Evolutionary conservation across 2,113 vertebrate genomes (phyloP).

Genomic region (Tichodroma muraria): DNA sequence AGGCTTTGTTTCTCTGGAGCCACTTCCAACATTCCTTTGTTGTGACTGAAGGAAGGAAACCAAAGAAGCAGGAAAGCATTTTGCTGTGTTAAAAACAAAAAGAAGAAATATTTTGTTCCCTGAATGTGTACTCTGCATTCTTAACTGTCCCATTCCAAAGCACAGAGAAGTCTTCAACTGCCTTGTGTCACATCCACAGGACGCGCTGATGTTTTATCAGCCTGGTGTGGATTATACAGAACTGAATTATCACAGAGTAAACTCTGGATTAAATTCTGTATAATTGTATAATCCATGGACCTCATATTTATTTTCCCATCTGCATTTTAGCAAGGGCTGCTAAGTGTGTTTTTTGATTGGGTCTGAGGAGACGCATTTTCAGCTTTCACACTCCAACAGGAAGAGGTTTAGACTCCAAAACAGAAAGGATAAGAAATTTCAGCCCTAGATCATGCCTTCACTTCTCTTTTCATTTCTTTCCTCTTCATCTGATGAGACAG

Average conservation of each 20-base stretch:
- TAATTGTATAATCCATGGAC: background rate
- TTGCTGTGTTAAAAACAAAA: background rate
- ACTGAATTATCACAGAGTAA: background rate
- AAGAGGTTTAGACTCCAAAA: background rate
- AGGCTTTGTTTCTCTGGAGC: slow-evolving; percentile 16
- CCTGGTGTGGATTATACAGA: background rate
- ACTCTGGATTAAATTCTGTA: background rate
- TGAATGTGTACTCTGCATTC: background rate
- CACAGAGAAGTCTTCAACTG: background rate
- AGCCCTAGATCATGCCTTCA: background rate
- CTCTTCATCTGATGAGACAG: background rate
- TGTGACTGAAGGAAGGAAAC: slow-evolving; percentile 6
- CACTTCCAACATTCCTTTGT: slow-evolving; percentile 21
- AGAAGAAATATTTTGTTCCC: background rate
- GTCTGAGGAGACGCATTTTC: background rate
- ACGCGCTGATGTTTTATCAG: background rate
- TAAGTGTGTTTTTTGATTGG: background rate
- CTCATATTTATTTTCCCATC: background rate
- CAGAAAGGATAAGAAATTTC: background rate
- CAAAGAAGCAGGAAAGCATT: slow-evolving; percentile 4
- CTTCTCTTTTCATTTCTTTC: background rate
- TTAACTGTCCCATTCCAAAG: background rate
- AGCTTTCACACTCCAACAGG: background rate
- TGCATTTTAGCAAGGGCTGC: background rate
- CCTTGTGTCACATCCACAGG: background rate